Evolutionary conservation across 2,888 invertebrate species (phyloP).

Genomic region (Sussaba pulchella): DNA sequence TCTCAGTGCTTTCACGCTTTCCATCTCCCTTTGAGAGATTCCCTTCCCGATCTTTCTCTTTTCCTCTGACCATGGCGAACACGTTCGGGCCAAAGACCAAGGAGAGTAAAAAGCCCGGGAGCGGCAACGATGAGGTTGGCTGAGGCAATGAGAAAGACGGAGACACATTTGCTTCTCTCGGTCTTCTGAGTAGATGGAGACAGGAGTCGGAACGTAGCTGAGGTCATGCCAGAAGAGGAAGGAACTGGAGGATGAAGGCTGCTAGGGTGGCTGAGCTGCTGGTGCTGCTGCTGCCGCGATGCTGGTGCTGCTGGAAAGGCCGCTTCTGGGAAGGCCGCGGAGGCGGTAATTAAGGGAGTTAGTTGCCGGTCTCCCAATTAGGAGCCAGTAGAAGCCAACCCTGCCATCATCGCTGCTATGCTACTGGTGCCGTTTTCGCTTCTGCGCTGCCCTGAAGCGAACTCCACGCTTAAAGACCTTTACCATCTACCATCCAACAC

Average conservation of each 20-base stretch:
- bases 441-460: conserved; percentile 77
- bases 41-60: conserved; percentile 28
- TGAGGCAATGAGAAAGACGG: conserved; percentile 47
- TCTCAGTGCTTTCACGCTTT: conserved; percentile 80
- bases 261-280: conserved; percentile 24
- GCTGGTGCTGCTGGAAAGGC: conserved; percentile 6
- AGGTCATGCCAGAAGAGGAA: conserved; percentile 38
- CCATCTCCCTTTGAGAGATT: conserved; percentile 23
- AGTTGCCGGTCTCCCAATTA: conserved; percentile 84
- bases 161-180: conserved; percentile 39
- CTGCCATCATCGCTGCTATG: conserved; percentile 58
- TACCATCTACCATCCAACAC: conserved; percentile 70
- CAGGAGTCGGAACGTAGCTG: conserved; percentile 34
- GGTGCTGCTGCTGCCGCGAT: not conserved
- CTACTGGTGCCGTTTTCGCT: conserved; percentile 53
- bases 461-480: conserved; percentile 76
- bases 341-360: conserved; percentile 86
- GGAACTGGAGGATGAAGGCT: conserved; percentile 57
- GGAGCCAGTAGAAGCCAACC: conserved; percentile 80
- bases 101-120: conserved; percentile 47
- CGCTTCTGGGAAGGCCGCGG: conserved; percentile 76
- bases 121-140: conserved; percentile 60
- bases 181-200: conserved; percentile 54
- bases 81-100: conserved; percentile 52
- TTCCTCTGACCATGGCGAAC: conserved; percentile 51